Base-by-base conservation (phyloP, 1,140 invertebrate species). In the Drosophila cardini region DNA sequence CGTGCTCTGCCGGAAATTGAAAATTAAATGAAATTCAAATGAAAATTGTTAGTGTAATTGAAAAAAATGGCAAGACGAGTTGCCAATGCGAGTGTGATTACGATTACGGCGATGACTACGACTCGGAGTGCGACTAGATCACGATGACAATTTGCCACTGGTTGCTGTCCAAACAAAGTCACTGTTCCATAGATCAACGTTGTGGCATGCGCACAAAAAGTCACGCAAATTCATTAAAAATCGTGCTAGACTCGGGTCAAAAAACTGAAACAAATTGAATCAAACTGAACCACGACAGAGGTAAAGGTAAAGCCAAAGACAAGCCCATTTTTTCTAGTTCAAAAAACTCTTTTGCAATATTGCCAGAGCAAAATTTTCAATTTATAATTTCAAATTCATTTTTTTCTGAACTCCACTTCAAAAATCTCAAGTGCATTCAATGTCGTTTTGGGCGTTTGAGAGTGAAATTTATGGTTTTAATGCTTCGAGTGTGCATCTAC, bases 1-100 rank as follows among this genome's bases (percentile, higher is more conserved):
- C 82, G 82, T 85, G 82, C 83, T 40, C 67, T 70, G 80, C 83
- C 82, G 82, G 82, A 85, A 87, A 76, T 70, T 43, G 71, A 82
- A 87, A 81, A 69, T 48, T 11, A 40, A 40, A 69, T 48, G 38
- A 40, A 40, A 40, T 40, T 40, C 21, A 26, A 26, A 26, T 11
- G 36, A 9, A 36, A 40, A 40, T 40, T 40, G 38, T 38, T 10
- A 10, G 36, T 11, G 73, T 56, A 52, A 52, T 52, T 52, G 48
- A 52, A 46, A 32, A 67, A 26, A 26, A 26, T 55, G 21, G 21
- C 21, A 26, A 26, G 21, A 26, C 21, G 21, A 26, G 21, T 5
- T 38, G 55, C 42, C 34, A 32, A 32, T 36, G 34, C 48, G 42
- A 45, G 53, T 73, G 71, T 40, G 68, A 40, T 8, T 36, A 10